Percentiles rank a stretch among this genome's conserved stretches.
Conservation (phyloP, 2,113 vertebrate species). For the Oncorhynchus gorbuscha region DNA sequence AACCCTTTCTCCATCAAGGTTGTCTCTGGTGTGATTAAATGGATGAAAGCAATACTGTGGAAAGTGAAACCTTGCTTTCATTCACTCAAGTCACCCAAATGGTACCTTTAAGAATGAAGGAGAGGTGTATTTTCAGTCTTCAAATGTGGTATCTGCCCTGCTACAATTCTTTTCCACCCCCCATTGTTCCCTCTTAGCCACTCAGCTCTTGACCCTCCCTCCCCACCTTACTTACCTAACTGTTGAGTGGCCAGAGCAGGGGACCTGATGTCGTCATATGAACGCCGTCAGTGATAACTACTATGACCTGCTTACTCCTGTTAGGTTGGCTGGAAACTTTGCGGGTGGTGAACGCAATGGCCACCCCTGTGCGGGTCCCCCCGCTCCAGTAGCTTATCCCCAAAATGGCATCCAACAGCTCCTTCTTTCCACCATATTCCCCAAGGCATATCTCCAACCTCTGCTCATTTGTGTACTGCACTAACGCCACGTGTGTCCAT, state of each 20-base stretch:
- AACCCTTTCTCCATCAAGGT: no score
- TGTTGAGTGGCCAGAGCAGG: constrained; percentile 84
- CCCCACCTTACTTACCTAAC: constrained; percentile 75
- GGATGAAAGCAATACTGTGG: no score
- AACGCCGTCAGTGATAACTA: constrained; percentile 93
- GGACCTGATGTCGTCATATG: constrained; percentile 87
- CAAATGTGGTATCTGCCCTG: no score
- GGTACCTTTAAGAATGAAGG: no score
- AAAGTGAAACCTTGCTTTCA: no score
- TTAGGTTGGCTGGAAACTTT: constrained; percentile 96
- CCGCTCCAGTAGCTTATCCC: constrained; percentile 96
- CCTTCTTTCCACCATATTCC: constrained; percentile 82
- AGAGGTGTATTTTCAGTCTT: no score
- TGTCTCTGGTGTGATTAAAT: no score
- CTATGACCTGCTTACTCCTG: constrained; percentile 94
- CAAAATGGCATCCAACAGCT: constrained; percentile 86
- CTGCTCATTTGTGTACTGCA: constrained; percentile 98
- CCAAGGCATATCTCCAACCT: constrained; percentile 92
- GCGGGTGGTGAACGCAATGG: constrained; percentile 86
- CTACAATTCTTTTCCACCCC: no score
- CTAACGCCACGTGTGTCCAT: constrained; percentile 89
- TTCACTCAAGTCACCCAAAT: no score
- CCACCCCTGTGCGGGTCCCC: constrained; percentile 93
- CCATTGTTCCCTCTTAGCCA: background rate
- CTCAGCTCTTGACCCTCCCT: background rate